A percentile compares a stretch with the other conserved stretches of the same genome.
phyloP scores from a whole-genome alignment of 37 sponge, comb jelly and placozoan genomes.

The Lycopodina hypogea region DNA sequence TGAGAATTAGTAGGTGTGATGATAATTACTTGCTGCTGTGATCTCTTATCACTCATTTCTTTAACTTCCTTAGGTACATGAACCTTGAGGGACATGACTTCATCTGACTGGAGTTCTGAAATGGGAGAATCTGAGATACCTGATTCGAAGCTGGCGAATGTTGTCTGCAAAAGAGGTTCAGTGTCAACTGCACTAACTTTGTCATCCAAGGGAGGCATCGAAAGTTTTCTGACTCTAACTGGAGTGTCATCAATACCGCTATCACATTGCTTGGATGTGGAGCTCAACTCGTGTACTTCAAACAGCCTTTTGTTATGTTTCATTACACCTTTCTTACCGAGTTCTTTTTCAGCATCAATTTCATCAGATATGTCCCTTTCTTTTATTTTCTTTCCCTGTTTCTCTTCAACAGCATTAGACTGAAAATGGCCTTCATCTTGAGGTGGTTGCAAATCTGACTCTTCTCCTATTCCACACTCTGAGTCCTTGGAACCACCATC shows the following conservation, averaged over 20 bases:
- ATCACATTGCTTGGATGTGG: slow-evolving; percentile 6
- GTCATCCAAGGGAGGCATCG: slow-evolving; percentile 1
- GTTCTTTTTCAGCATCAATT: neutral
- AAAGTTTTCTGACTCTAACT: neutral
- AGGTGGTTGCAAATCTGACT: too few relatives aligned
- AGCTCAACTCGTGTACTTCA: neutral
- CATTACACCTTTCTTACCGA: neutral
- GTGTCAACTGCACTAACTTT: neutral
- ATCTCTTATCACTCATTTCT: neutral
- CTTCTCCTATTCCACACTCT: too few relatives aligned
- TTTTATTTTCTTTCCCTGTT: neutral
- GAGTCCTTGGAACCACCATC: too few relatives aligned
- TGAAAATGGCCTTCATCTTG: too few relatives aligned
- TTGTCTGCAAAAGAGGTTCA: neutral
- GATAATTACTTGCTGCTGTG: neutral
- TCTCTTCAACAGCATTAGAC: neutral
- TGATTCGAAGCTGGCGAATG: slow-evolving; percentile 31
- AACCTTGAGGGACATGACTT: neutral
- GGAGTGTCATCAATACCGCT: slow-evolving; percentile 43
- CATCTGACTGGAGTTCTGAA: slow-evolving; percentile 2
- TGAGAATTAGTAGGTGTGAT: neutral
- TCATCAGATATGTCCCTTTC: neutral
- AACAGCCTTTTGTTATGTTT: slow-evolving; percentile 2
- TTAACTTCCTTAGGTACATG: neutral
- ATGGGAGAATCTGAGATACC: slow-evolving; percentile 34